phyloP scores from a whole-genome alignment of 2,113 vertebrate genomes.

The Zosterops hypoxanthus region DNA sequence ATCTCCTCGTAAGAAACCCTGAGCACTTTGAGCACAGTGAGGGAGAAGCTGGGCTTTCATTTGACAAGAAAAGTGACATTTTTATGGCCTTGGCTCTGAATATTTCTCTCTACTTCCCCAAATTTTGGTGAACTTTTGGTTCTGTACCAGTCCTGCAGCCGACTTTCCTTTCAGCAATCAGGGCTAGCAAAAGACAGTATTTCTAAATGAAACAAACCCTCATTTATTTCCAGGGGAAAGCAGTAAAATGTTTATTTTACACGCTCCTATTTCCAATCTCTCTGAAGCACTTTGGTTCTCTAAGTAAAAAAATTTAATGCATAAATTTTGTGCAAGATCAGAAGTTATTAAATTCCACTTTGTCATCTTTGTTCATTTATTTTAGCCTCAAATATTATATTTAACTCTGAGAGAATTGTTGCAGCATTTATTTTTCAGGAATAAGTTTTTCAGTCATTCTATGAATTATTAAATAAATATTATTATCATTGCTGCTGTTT shows the following conservation, averaged over 20 bases:
- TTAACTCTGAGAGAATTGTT: not conserved
- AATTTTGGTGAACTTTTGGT: not conserved
- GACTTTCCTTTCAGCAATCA: constrained; percentile 3
- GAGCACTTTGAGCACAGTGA: not conserved
- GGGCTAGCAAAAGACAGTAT: constrained; percentile 23
- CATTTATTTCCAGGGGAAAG: constrained; percentile 34
- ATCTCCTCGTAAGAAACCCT: not conserved
- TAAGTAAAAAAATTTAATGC: not conserved
- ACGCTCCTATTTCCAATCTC: constrained; percentile 13
- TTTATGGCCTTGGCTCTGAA: not conserved
- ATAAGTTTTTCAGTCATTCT: not conserved
- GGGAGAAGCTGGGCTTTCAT: not conserved
- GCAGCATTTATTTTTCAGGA: not conserved
- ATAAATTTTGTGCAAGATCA: constrained; percentile 17
- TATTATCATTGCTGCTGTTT: not conserved
- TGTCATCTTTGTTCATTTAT: constrained; percentile 16
- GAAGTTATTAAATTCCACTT: not conserved
- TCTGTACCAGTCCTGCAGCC: not conserved
- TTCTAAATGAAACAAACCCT: constrained; percentile 56
- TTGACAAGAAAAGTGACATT: not conserved
- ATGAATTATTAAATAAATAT: not conserved
- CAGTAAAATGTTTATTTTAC: not conserved
- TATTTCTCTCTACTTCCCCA: not conserved
- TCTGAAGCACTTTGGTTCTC: not conserved
- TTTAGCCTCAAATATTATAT: not conserved